Percentiles rank a stretch among this genome's conserved stretches.
phyloP scores from a whole-genome alignment of 2,888 invertebrate genomes.

The Diplazon laetatorius region DNA sequence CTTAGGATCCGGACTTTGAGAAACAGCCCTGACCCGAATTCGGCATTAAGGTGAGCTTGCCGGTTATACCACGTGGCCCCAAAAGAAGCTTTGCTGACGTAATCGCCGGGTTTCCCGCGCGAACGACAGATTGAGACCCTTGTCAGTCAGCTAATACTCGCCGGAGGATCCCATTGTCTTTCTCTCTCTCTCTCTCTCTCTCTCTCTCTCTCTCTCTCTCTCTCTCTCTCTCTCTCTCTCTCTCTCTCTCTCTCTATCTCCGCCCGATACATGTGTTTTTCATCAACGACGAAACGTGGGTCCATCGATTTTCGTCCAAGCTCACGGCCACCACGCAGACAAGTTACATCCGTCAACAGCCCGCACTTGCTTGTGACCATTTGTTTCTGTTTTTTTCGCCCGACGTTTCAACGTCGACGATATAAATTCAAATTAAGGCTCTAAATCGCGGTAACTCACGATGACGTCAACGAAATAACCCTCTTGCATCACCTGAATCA shows the following conservation, averaged over 20 bases:
- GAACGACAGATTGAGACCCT: conserved; percentile 39
- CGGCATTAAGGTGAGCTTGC: conserved; percentile 43
- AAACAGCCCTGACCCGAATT: conserved; percentile 67
- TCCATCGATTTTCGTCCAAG: background rate
- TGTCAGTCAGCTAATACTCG: conserved; percentile 64
- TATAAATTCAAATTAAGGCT: background rate
- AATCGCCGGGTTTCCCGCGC: conserved; percentile 52
- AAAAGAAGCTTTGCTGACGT: conserved; percentile 68
- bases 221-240: too few species aligned
- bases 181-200: conserved; percentile 41
- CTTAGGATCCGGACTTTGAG: conserved; percentile 46
- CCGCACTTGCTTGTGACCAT: too few species aligned
- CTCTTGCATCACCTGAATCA: background rate
- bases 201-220: too few species aligned
- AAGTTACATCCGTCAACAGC: background rate
- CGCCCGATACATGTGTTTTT: conserved; percentile 16
- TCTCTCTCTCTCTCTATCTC: too few species aligned
- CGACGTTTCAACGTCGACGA: background rate
- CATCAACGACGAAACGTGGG: background rate
- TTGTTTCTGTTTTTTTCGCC: background rate
- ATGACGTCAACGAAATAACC: too few species aligned
- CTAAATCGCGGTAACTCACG: too few species aligned
- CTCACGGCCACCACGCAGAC: background rate
- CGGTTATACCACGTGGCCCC: conserved; percentile 55
- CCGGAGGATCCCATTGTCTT: conserved; percentile 50